These are phyloP conservation scores for Leucophenga montana DNA, from an alignment of 2,888 invertebrate species.

Conservation along the genomic window DNA sequence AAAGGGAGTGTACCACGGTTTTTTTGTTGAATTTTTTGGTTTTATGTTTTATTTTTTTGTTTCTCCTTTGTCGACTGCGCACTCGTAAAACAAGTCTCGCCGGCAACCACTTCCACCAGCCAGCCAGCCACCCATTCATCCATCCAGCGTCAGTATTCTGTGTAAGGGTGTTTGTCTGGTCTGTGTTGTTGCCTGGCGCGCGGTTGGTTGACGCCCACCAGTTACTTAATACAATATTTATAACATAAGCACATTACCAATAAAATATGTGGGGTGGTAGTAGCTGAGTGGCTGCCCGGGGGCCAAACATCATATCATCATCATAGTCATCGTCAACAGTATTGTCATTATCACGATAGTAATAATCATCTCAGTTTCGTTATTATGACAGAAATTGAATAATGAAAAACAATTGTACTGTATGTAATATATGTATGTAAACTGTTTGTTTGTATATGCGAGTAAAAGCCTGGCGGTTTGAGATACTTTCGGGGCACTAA, in stretches of 20 bases:
- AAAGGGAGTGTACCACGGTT: conserved; percentile 29
- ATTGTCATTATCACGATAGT: conserved; percentile 4
- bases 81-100: conserved; percentile 51
- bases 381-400: conserved; percentile 64
- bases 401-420: conserved; percentile 66
- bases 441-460: conserved; percentile 18
- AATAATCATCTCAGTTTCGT: conserved; percentile 41
- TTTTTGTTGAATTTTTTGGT: conserved; percentile 9
- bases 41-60: no score
- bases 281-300: conserved; percentile 42
- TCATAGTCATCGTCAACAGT: conserved; percentile 10
- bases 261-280: conserved; percentile 59
- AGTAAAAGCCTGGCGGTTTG: conserved; percentile 24
- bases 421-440: conserved; percentile 7
- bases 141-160: background rate
- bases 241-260: conserved; percentile 68
- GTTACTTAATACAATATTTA: conserved; percentile 68
- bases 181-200: background rate
- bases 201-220: conserved; percentile 65
- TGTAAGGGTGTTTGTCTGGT: no score
- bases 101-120: conserved; percentile 41
- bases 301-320: no score
- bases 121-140: background rate
- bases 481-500: conserved; percentile 44
- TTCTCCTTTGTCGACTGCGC: conserved; percentile 42